Evolutionary conservation across 2,113 vertebrate species (phyloP), one percentile per base, ranked within the genome.

Genomic region (Phasianus colchicus): DNA sequence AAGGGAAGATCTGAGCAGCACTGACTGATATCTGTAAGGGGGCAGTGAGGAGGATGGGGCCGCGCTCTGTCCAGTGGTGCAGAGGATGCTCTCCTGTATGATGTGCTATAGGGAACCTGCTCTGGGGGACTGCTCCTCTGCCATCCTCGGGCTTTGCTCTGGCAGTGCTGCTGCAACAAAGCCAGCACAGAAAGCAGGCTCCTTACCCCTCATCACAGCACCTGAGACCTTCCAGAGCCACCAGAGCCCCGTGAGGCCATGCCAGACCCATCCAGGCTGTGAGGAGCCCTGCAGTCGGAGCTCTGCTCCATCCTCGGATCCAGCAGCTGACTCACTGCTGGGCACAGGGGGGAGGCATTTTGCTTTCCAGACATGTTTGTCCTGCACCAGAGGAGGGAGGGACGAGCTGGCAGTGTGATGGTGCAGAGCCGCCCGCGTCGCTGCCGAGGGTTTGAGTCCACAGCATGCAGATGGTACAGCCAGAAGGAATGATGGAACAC

Each of bases 401-500:
- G 63, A 58, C 47, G 87, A 72, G 89, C 50, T 0, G 5, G 76
- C 87, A 22, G n/a, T 21, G 54, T 54, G 0, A 13, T 1, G 34
- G 57, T n/a, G 4, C 74, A 84, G 85, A 21, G 38, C 50, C 13
- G 50, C 50, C 50, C 8, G 50, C 50, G 13, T 52, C 50, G 50
- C 50, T 13, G 25, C 24, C 52, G 52, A 54, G 52, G 50, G 52
- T 54, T 29, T 29, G 52, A 29, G 27, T 24, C 48, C 48, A 38
- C 3, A 5, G 10, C 29, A 73, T 80, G 65, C 95, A 96, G 95
- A 96, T 96, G 96, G 95, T 91, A 9, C 38, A 16, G 73, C 77
- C 82, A 66, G 93, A 92, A 94, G 88, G 89, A 92, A 9, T 17
- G 3, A 10, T 69, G 82, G 91, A 92, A 86, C 73, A 20, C 5